Evolutionary conservation across 2,113 vertebrate species (phyloP).

Genomic region (Eolophus roseicapilla): DNA sequence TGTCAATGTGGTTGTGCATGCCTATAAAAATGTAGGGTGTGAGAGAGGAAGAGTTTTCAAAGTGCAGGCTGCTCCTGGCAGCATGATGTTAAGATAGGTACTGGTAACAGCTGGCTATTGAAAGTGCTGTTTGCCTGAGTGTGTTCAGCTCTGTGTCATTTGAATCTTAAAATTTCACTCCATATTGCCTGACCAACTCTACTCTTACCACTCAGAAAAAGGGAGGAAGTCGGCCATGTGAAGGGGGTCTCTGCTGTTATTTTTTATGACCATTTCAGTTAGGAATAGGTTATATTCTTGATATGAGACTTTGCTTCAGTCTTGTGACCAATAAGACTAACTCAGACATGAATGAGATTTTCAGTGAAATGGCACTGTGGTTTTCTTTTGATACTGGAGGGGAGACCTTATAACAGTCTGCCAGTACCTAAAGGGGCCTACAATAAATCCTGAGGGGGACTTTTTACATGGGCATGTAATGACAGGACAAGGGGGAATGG

Average conservation of each 20-base stretch:
- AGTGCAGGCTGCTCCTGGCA: neutral
- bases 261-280: neutral
- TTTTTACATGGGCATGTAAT: neutral
- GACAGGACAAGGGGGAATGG: neutral
- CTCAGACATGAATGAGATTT: neutral
- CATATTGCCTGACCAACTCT: neutral
- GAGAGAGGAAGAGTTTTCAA: neutral
- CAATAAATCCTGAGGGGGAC: neutral
- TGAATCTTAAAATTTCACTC: neutral
- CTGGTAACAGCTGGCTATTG: neutral
- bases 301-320: neutral
- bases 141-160: neutral
- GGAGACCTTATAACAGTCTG: neutral
- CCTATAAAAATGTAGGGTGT: neutral
- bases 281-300: neutral
- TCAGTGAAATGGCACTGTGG: rapidly evolving
- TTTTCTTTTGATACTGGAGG: neutral
- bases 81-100: neutral
- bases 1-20: neutral
- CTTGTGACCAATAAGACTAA: neutral
- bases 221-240: neutral
- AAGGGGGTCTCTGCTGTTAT: neutral
- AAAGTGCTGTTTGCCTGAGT: neutral
- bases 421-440: neutral
- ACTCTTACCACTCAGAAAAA: neutral